phyloP scores from a whole-genome alignment of 2,888 invertebrate genomes.

The Drepana falcataria region DNA sequence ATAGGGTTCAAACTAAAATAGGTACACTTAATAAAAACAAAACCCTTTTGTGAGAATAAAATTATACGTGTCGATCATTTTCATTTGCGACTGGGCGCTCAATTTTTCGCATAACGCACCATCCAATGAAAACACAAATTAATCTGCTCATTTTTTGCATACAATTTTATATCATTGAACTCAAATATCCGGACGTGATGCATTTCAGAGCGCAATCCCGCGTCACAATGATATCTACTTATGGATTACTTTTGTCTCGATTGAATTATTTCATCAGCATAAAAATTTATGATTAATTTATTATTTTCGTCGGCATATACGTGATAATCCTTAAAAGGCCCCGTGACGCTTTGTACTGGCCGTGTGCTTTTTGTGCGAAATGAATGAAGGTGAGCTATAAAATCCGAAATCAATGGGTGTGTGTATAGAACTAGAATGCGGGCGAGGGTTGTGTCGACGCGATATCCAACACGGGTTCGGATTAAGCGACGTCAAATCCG shows the following conservation, averaged over 20 bases:
- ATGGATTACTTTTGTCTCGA: conserved; percentile 65
- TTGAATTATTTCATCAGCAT: conserved; percentile 63
- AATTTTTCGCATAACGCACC: conserved; percentile 77
- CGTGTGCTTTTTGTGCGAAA: conserved; percentile 35
- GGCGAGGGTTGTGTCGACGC: conserved; percentile 76
- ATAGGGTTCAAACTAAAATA: too few species aligned
- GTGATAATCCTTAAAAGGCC: conserved; percentile 43
- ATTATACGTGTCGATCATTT: conserved; percentile 67
- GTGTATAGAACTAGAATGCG: conserved; percentile 53
- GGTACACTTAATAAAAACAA: too few species aligned
- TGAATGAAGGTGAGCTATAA: conserved; percentile 45
- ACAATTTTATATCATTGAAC: conserved; percentile 74
- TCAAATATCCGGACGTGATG: conserved; percentile 65
- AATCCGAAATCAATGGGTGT: conserved; percentile 67
- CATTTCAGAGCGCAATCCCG: conserved; percentile 61
- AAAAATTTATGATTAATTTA: conserved; percentile 45
- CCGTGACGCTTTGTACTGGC: conserved; percentile 40
- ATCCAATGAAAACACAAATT: conserved; percentile 75
- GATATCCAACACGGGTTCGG: conserved; percentile 83
- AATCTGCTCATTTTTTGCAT: conserved; percentile 77
- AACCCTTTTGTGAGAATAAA: conserved; percentile 48
- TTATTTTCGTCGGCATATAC: conserved; percentile 25
- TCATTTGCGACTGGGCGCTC: conserved; percentile 65
- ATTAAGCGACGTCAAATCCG: conserved; percentile 81
- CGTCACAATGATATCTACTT: conserved; percentile 63